Evolutionary conservation across 2,888 invertebrate genomes (phyloP).

Genomic region (Scaeva pyrastri): DNA sequence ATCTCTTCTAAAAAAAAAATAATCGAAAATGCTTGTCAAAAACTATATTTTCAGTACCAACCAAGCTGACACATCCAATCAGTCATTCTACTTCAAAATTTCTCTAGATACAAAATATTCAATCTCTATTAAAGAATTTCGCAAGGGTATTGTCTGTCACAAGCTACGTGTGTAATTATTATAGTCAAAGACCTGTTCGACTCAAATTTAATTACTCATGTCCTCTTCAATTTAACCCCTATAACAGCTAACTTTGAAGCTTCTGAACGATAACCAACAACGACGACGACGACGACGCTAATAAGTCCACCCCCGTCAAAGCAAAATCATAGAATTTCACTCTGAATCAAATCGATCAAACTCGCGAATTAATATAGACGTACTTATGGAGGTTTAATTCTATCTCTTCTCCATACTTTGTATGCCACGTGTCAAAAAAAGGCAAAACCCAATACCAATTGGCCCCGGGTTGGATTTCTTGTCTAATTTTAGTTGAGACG

Average conservation of each 20-base stretch:
- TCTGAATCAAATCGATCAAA: slow-evolving; percentile 61
- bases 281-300: slow-evolving; percentile 12
- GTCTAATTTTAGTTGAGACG: not conserved
- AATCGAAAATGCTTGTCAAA: slow-evolving; percentile 1
- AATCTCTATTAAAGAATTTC: slow-evolving; percentile 30
- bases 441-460: slow-evolving; percentile 22
- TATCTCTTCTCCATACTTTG: not conserved
- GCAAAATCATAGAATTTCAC: slow-evolving; percentile 1
- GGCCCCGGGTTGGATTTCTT: not conserved
- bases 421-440: slow-evolving; percentile 63
- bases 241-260: not conserved
- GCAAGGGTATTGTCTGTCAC: not conserved
- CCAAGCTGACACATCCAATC: slow-evolving; percentile 25
- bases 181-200: slow-evolving; percentile 14
- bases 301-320: slow-evolving; percentile 26
- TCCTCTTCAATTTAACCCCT: not conserved
- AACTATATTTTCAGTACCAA: not conserved
- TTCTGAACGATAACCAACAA: not conserved
- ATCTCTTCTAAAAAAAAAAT: not conserved
- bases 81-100: slow-evolving; percentile 4
- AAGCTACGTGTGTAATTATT: no score
- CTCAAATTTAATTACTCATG: slow-evolving; percentile 24
- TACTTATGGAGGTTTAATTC: not conserved
- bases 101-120: not conserved
- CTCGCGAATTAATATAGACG: slow-evolving; percentile 18